Conservation (phyloP, 2,888 invertebrate genomes). For the Minunthozetes semirufus region DNA sequence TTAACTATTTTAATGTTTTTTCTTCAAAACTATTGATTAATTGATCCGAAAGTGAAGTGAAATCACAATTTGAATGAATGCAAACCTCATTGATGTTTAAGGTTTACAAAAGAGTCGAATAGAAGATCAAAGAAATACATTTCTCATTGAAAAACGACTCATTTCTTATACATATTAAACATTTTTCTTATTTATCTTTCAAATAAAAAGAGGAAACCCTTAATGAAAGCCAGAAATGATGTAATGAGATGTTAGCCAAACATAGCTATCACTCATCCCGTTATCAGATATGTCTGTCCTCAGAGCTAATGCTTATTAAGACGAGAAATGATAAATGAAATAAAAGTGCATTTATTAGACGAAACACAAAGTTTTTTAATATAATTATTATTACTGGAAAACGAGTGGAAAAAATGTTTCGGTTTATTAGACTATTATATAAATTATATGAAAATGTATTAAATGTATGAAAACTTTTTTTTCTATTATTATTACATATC, state of each 20-base stretch:
- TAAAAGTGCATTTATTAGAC: constrained; percentile 2
- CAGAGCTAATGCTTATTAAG: constrained; percentile 23
- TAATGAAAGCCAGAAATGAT: constrained; percentile 4
- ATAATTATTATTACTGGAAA: constrained; percentile 26
- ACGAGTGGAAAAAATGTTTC: background rate
- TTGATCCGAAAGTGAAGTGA: background rate
- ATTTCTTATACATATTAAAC: background rate
- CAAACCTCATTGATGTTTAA: background rate
- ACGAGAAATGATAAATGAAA: constrained; percentile 24
- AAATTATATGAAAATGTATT: background rate
- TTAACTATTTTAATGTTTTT: background rate
- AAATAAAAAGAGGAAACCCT: background rate
- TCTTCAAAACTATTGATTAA: background rate
- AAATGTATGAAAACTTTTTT: background rate
- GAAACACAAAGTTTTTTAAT: background rate
- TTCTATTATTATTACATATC: background rate
- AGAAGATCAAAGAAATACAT: background rate
- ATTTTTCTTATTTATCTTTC: background rate
- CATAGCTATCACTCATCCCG: constrained; percentile 24
- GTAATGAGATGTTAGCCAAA: constrained; percentile 8
- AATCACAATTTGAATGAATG: background rate
- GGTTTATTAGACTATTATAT: background rate
- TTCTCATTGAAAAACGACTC: background rate
- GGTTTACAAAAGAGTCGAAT: background rate
- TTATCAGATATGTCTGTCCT: constrained; percentile 24